phyloP scores from a whole-genome alignment of 1,140 invertebrate species.

The Megalopta genalis region DNA sequence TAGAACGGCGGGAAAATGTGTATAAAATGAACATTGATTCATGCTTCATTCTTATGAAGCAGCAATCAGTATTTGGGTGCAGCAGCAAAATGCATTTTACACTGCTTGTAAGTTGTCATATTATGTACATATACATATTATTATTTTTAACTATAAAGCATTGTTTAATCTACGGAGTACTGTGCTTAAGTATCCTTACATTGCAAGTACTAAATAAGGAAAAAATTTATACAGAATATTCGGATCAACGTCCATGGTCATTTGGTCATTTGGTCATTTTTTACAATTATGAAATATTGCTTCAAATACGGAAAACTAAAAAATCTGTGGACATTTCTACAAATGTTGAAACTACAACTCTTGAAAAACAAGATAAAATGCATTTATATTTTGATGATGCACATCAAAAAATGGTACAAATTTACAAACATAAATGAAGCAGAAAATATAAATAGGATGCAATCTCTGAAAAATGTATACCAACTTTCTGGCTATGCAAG shows the following conservation, averaged over 20 bases:
- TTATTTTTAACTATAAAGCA: slow-evolving; percentile 6
- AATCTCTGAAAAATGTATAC: slow-evolving; percentile 27
- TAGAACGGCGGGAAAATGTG: background rate
- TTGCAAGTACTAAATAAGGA: slow-evolving; percentile 32
- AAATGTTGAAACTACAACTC: slow-evolving; percentile 14
- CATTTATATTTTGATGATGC: slow-evolving; percentile 2
- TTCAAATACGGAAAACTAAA: slow-evolving; percentile 45
- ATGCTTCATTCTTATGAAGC: slow-evolving; percentile 2
- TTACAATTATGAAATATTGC: slow-evolving; percentile 53
- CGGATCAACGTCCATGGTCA: slow-evolving; percentile 44
- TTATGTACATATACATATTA: background rate
- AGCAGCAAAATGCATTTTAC: slow-evolving; percentile 46
- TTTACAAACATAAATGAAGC: background rate
- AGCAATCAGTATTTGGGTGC: slow-evolving; percentile 8
- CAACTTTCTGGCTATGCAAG: slow-evolving; percentile 34
- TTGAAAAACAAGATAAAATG: background rate
- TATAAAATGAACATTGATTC: slow-evolving; percentile 52
- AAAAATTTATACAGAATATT: slow-evolving; percentile 38
- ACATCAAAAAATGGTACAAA: slow-evolving; percentile 6
- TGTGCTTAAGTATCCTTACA: slow-evolving; percentile 7
- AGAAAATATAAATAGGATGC: slow-evolving; percentile 23
- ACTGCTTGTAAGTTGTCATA: slow-evolving; percentile 48
- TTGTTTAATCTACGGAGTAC: slow-evolving; percentile 12
- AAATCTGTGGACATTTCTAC: slow-evolving; percentile 25
- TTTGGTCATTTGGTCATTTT: slow-evolving; percentile 51